Evolutionary conservation across 2,797 vertebrate genomes (phyloP).

Genomic region (Odontamblyopus rebecca): DNA sequence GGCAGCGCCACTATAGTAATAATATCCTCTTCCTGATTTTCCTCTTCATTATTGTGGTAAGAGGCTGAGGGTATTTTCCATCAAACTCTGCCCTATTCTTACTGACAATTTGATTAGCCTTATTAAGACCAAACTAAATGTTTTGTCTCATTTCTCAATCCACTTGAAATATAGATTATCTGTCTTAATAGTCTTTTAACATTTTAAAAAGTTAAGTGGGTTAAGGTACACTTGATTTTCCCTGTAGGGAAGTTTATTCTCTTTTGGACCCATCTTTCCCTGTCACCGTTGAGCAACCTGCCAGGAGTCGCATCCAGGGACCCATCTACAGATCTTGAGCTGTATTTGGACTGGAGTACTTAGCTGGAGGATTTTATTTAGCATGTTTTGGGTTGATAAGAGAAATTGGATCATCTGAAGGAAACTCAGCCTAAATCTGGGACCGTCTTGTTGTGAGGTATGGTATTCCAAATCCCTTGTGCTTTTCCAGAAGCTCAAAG

Average conservation of each 20-base stretch:
- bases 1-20: constrained; percentile 72
- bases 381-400: too few relatives aligned
- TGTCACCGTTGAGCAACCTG: background rate
- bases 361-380: too few relatives aligned
- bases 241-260: too few relatives aligned
- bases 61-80: constrained; percentile 57
- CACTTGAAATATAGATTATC: background rate
- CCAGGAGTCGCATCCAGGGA: too few relatives aligned
- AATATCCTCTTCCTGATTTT: constrained; percentile 77
- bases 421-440: too few relatives aligned
- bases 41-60: constrained; percentile 72
- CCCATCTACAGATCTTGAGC: too few relatives aligned
- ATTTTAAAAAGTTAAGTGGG: background rate
- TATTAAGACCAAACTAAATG: background rate
- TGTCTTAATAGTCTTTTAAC: background rate
- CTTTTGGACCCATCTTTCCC: background rate
- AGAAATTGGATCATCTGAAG: too few relatives aligned
- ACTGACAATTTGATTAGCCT: constrained; percentile 43
- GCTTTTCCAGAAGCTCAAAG: too few relatives aligned
- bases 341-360: too few relatives aligned
- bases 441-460: too few relatives aligned
- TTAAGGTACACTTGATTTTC: background rate
- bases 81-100: constrained; percentile 56
- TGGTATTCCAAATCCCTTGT: too few relatives aligned
- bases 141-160: background rate